Base-by-base conservation (phyloP, 2,888 invertebrate genomes). In the Gerris lacustris region DNA sequence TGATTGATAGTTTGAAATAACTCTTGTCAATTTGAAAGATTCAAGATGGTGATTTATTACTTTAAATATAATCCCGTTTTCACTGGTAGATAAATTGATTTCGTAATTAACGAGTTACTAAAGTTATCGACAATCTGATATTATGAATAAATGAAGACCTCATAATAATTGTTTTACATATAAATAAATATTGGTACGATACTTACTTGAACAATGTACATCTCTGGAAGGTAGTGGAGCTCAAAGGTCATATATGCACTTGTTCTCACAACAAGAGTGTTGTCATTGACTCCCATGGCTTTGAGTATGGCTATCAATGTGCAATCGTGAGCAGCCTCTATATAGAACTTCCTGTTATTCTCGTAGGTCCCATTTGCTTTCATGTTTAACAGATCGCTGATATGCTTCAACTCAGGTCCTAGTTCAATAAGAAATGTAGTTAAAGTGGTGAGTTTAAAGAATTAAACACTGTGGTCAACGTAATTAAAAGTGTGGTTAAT, bases 281-380 rank as follows among this genome's bases (percentile, higher is more conserved):
- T 11, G 9, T 72, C 70, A 45, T 69, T 55, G 18, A 66, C 63
- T 6, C 74, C 75, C 17, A 75, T 45, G 5, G 71, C 73, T 18
- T 68, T 68, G 6, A 75, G 45, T 31, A 75, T 63, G 43, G 72
- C 71, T 18, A 72, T 67, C 44, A 75, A 63, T 11, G 75, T 73
- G 31, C 72, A 69, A 70, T 75, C 75, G 63, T 75, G 75, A 44
- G 74, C 73, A 0, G 74, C 74, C 70, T 68, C 71, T 55, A 75
- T 73, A 69, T 44, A 72, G 45, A 70, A 74, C 45, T 72, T 63
- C 47, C 68, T 67, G 6, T 72, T 67, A 31, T 71, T 55, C 0
- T 73, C 72, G 6, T 43, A 31, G 67, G 72, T 66, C n/a, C 73
- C 74, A 47, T 64, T 44, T 9, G 72, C 70, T 68, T 73, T 74